Conservation (phyloP, 2,888 invertebrate genomes). For the Aproaerema taeniolella region DNA sequence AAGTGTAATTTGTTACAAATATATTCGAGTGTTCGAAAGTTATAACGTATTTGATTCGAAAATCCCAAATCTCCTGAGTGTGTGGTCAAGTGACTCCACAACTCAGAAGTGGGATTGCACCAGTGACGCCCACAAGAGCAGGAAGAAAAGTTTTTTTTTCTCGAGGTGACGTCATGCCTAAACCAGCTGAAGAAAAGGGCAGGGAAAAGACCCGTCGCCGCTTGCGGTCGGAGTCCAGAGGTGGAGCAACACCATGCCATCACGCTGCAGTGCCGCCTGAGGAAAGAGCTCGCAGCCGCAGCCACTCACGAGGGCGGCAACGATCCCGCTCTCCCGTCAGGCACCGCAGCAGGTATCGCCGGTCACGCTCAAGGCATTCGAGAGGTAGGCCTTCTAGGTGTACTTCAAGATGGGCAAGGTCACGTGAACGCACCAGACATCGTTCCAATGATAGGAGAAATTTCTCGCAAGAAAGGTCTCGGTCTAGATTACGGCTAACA, state of each 20-base stretch:
- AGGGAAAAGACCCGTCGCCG: neutral
- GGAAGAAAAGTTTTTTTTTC: neutral
- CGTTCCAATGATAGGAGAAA: neutral
- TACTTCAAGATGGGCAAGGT: neutral
- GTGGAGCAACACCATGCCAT: neutral
- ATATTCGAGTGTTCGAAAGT: too few relatives aligned
- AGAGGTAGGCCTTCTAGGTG: constrained; percentile 1
- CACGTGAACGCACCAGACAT: neutral
- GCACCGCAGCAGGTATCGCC: neutral
- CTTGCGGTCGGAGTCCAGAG: neutral
- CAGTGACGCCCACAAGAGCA: neutral
- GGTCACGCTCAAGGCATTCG: neutral
- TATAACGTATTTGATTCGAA: too few relatives aligned
- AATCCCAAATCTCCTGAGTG: neutral
- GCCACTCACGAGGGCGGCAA: constrained; percentile 1
- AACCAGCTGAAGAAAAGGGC: neutral
- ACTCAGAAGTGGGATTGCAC: neutral
- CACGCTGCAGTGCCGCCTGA: neutral
- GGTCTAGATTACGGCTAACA: neutral
- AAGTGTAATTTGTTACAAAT: too few relatives aligned
- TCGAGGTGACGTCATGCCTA: neutral
- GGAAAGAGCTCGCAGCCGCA: constrained; percentile 3
- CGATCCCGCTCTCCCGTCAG: neutral
- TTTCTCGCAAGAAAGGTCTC: neutral
- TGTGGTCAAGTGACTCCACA: neutral